phyloP scores from a whole-genome alignment of 2,797 vertebrate species.

The Myiotriccus ornatus region DNA sequence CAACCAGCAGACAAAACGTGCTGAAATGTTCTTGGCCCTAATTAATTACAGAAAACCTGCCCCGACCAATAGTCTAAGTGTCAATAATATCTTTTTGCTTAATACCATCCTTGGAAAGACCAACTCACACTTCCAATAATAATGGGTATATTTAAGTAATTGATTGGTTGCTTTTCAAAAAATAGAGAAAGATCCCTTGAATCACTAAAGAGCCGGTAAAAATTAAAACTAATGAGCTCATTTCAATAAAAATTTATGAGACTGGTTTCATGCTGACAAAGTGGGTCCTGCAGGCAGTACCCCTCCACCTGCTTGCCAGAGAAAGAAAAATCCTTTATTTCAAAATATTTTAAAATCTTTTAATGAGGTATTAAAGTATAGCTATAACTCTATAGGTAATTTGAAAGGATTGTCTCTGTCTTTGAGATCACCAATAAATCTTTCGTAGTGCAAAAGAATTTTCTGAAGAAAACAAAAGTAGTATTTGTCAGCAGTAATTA shows the following conservation, averaged over 20 bases:
- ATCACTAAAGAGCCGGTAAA: conserved; percentile 28
- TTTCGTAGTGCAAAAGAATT: background rate
- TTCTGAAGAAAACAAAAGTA: background rate
- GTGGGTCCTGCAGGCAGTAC: conserved; percentile 30
- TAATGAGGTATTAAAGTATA: background rate
- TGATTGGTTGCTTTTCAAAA: background rate
- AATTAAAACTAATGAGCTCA: conserved; percentile 70
- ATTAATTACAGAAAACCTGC: background rate
- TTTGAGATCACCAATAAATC: background rate
- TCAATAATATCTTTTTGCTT: background rate
- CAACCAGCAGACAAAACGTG: background rate
- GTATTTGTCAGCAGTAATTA: background rate
- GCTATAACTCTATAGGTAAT: background rate
- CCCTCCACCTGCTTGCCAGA: conserved; percentile 33
- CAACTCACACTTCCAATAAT: background rate
- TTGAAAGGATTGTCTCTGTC: background rate
- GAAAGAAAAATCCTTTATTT: conserved; percentile 7
- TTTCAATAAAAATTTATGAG: conserved; percentile 73
- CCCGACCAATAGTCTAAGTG: background rate
- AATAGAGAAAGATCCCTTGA: background rate
- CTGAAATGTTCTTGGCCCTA: background rate
- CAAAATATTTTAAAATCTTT: conserved; percentile 26
- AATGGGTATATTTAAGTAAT: background rate
- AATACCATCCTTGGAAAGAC: background rate
- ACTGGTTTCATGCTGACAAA: conserved; percentile 62